Evolutionary conservation across 1,140 invertebrate species (phyloP).

Genomic region (Neodiprion virginianus): DNA sequence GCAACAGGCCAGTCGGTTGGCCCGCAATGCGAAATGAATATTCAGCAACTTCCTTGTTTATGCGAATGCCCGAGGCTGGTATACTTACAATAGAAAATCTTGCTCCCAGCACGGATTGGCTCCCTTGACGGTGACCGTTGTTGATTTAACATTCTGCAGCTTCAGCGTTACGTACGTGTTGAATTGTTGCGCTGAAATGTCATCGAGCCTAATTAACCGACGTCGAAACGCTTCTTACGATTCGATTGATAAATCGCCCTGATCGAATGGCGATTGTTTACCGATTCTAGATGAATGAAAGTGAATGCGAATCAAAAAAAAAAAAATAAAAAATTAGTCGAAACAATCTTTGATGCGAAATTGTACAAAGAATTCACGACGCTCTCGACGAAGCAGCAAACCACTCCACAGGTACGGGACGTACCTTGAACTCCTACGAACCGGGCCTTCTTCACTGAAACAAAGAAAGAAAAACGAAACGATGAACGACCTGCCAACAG

Average conservation of each 20-base stretch:
- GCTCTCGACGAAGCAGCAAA: too few relatives aligned
- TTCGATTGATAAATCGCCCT: too few relatives aligned
- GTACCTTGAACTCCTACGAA: conserved; percentile 53
- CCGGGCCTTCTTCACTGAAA: conserved; percentile 57
- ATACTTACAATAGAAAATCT: conserved; percentile 98
- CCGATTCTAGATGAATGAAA: too few relatives aligned
- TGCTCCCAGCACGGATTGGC: conserved; percentile 96
- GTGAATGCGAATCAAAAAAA: too few relatives aligned
- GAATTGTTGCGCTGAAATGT: conserved; percentile 77
- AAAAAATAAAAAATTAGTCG: too few relatives aligned
- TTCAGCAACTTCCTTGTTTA: too few relatives aligned
- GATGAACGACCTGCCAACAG: conserved; percentile 5
- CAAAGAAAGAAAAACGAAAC: conserved; percentile 34
- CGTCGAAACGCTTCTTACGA: neutral
- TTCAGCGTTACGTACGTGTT: conserved; percentile 95
- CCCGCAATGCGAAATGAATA: too few relatives aligned
- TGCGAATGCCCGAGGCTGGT: neutral
- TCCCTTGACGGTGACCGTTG: conserved; percentile 95
- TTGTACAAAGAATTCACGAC: too few relatives aligned
- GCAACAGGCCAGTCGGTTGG: too few relatives aligned
- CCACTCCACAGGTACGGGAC: neutral
- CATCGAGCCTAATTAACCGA: conserved; percentile 22
- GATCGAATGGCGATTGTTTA: too few relatives aligned
- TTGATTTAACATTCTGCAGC: conserved; percentile 97
- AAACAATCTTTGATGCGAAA: too few relatives aligned